Evolutionary conservation across 2,888 invertebrate genomes (phyloP).

Genomic region (Luffia ferchaultella): DNA sequence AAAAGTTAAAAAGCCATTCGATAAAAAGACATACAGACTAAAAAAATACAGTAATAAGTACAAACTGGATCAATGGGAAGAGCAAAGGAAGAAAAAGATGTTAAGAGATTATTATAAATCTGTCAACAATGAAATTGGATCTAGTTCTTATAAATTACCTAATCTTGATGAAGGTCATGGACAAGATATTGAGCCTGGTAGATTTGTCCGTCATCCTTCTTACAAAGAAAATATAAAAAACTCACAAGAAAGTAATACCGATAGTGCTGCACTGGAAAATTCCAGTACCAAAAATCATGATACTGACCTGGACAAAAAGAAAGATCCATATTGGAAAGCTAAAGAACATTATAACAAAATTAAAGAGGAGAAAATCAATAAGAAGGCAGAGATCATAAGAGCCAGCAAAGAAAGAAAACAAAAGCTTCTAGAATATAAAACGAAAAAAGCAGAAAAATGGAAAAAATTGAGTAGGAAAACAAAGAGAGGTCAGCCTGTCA

Average conservation of each 20-base stretch:
- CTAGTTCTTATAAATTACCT: conserved; percentile 51
- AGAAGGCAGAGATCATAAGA: conserved; percentile 50
- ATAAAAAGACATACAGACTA: conserved; percentile 72
- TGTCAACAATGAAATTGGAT: conserved; percentile 47
- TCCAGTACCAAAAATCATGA: no score
- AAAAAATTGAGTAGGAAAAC: conserved; percentile 80
- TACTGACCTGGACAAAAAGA: conserved; percentile 22
- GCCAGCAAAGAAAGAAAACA: conserved; percentile 66
- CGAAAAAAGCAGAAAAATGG: conserved; percentile 73
- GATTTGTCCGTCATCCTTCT: conserved; percentile 52
- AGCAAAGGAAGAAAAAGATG: conserved; percentile 66
- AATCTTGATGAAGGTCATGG: conserved; percentile 51
- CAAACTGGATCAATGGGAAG: conserved; percentile 74
- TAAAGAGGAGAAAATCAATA: conserved; percentile 61
- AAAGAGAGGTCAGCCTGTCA: conserved; percentile 84
- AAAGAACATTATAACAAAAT: conserved; percentile 60
- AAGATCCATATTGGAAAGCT: conserved; percentile 57
- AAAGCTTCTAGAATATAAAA: conserved; percentile 72
- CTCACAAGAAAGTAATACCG: conserved; percentile 19
- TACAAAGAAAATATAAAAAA: conserved; percentile 17
- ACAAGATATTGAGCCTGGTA: conserved; percentile 32
- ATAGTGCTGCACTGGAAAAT: no score
- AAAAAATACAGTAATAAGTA: conserved; percentile 76
- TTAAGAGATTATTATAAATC: conserved; percentile 66
- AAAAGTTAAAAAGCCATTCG: conserved; percentile 66